Conservation (phyloP, 2,888 invertebrate genomes). For the Drosophila vallismaia region DNA sequence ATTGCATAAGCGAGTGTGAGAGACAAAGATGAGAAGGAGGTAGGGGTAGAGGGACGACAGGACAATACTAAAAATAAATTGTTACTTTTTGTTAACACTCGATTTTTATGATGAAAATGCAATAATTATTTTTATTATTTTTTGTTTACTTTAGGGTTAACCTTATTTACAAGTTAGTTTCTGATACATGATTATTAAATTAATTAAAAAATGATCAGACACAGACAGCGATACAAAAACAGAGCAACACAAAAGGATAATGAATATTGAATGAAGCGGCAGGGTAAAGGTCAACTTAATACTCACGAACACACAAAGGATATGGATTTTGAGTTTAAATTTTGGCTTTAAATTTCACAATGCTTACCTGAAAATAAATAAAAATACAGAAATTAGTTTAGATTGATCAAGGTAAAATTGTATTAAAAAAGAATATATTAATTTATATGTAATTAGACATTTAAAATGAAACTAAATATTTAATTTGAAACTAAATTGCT, state of each 20-base stretch:
- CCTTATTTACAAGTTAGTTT: conserved; percentile 47
- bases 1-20: conserved; percentile 24
- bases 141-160: background rate
- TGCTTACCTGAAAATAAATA: conserved; percentile 60
- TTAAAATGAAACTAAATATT: too few species aligned
- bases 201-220: conserved; percentile 9
- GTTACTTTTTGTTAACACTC: background rate
- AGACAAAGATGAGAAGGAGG: background rate
- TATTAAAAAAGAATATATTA: too few species aligned
- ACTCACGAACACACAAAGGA: conserved; percentile 46
- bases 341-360: too few species aligned
- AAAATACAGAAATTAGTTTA: conserved; percentile 5
- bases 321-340: background rate
- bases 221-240: conserved; percentile 4
- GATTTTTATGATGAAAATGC: background rate
- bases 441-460: too few species aligned
- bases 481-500: too few species aligned
- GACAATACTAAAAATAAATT: conserved; percentile 2
- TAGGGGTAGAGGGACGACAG: background rate
- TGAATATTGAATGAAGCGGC: conserved; percentile 18
- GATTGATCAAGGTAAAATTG: background rate
- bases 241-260: conserved; percentile 6
- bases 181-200: conserved; percentile 16
- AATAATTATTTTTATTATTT: background rate
- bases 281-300: conserved; percentile 11